Base-by-base conservation (phyloP, 2,888 invertebrate species). In the Sisyra terminalis region DNA sequence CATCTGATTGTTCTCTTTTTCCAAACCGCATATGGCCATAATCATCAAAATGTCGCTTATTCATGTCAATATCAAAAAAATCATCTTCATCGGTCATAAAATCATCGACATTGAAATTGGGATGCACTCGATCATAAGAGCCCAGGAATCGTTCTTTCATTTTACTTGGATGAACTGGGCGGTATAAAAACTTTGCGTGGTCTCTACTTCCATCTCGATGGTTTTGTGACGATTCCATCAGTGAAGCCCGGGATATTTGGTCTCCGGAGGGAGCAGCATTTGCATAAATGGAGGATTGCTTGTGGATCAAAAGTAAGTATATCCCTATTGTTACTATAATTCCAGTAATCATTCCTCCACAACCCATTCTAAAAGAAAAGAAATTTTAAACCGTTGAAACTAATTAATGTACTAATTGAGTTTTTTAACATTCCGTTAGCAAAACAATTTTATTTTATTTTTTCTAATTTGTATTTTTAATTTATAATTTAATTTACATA, bases 1-100 rank as follows among this genome's bases (percentile, higher is more conserved):
- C 82, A 49, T 82, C 80, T 49, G 78, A 80, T 14, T 71, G 66
- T 31, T 77, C 76, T 2, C 75, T 66, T 50, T 74, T 74, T 3
- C 73, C 74, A 51, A 74, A 73, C 50, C 74, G 49, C 56, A 75
- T 61, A 53, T 79, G 63, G 1, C 69, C 73, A 49, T 75, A 77
- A 54, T 77, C 76, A 36, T 73, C 70, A 50, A 71, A 69, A 50
- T 66, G 67, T 34, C 67, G 55, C 52, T 69, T 69, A 40, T 59
- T 60, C n/a, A 64, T 46, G 43, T 65, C 65, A 39, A 64, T 55
- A 10, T 61, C 52, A 39, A 67, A 67, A 31, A 67, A 66, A 46
- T 66, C 67, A 44, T 66, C 66, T 40, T 55, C 57, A 44, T 44
- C 13, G 43, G 36, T 31, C 29, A 17, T 29, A 24, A 35, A 34